phyloP scores from a whole-genome alignment of 92 coral and sea anemone species.

The Hydrozoanthus gracilis region DNA sequence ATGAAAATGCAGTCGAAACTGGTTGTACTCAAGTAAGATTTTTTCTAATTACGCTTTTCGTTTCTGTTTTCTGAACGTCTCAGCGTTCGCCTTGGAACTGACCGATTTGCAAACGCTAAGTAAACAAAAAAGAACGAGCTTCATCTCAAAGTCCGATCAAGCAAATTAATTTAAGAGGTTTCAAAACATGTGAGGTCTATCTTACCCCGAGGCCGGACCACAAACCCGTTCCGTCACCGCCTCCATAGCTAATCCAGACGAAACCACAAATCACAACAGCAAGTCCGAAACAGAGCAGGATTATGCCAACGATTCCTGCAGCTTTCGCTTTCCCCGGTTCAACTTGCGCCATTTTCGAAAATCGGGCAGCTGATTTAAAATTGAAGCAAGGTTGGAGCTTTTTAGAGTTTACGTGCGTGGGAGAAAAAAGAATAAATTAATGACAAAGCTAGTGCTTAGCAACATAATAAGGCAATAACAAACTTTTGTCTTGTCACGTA shows the following conservation, averaged over 20 bases:
- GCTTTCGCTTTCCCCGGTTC: constrained; percentile 81
- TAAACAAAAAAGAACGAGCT: not conserved
- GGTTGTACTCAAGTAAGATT: too few relatives aligned
- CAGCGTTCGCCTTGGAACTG: not conserved
- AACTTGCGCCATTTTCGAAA: constrained; percentile 29
- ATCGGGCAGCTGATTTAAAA: not conserved
- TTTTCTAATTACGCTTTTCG: too few relatives aligned
- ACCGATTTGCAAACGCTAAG: not conserved
- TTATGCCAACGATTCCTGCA: constrained; percentile 76
- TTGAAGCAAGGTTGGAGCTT: not conserved
- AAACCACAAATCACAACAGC: constrained; percentile 63
- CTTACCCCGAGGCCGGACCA: constrained; percentile 89
- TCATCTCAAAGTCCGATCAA: not conserved
- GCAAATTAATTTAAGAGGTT: not conserved
- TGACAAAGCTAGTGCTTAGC: not conserved
- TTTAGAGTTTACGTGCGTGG: not conserved
- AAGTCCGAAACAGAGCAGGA: constrained; percentile 49
- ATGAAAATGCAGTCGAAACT: too few relatives aligned
- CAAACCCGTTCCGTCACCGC: constrained; percentile 66
- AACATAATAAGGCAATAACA: not conserved
- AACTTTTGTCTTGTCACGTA: constrained; percentile 1
- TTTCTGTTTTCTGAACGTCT: not conserved
- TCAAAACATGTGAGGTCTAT: not conserved
- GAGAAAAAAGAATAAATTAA: constrained; percentile 11
- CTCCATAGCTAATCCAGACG: constrained; percentile 67